phyloP scores from a whole-genome alignment of 2,797 vertebrate species.

The Gouania willdenowi region DNA sequence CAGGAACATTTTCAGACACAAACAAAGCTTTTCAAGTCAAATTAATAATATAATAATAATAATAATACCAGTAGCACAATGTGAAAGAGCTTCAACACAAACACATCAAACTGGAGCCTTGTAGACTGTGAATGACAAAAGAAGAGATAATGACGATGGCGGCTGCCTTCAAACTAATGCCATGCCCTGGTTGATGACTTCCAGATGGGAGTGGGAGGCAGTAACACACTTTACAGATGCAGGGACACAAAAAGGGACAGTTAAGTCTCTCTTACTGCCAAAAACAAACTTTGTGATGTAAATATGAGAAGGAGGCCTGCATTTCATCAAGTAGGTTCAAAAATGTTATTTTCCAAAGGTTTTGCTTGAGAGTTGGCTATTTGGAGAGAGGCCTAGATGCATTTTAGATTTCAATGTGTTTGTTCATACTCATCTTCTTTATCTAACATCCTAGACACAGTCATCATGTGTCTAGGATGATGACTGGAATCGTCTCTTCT shows the following conservation, averaged over 20 bases:
- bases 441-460: too few relatives aligned
- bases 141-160: conserved; percentile 13
- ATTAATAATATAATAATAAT: too few relatives aligned
- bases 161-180: conserved; percentile 30
- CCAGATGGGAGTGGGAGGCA: conserved; percentile 57
- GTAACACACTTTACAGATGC: conserved; percentile 39
- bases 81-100: not conserved
- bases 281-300: conserved; percentile 20
- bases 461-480: too few relatives aligned
- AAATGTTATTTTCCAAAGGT: conserved; percentile 21
- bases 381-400: too few relatives aligned
- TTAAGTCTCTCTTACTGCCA: conserved; percentile 9
- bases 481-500: too few relatives aligned
- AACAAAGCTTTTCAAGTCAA: conserved; percentile 11
- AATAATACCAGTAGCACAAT: too few relatives aligned
- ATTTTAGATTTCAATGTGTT: too few relatives aligned
- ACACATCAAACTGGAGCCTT: not conserved
- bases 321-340: not conserved
- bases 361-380: too few relatives aligned
- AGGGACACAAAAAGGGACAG: conserved; percentile 30
- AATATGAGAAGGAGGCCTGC: conserved; percentile 9
- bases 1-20: not conserved
- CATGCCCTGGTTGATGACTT: conserved; percentile 44
- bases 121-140: conserved; percentile 14
- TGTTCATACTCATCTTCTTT: too few relatives aligned